phyloP scores from a whole-genome alignment of 2,888 invertebrate genomes.

The Adela reaumurella region DNA sequence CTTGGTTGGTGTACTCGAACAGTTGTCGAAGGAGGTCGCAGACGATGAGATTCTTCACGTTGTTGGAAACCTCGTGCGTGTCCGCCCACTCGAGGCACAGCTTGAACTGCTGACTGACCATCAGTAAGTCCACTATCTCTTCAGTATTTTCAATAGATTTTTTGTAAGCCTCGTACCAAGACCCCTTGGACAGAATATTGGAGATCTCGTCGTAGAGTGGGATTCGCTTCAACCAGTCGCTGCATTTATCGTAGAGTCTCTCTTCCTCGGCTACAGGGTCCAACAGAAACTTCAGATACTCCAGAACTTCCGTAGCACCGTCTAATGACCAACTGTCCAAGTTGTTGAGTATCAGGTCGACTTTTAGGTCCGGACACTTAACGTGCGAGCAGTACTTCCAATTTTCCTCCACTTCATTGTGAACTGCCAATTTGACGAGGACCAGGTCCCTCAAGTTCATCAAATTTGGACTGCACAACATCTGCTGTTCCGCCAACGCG shows the following conservation, averaged over 20 bases:
- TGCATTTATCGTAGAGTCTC: slow-evolving; percentile 40
- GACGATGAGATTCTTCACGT: slow-evolving; percentile 51
- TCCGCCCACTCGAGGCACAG: slow-evolving; percentile 69
- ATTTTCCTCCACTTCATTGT: slow-evolving; percentile 37
- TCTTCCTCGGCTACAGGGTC: slow-evolving; percentile 37
- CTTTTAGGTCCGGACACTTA: slow-evolving; percentile 44
- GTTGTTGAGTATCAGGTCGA: slow-evolving; percentile 51
- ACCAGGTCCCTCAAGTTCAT: slow-evolving; percentile 56
- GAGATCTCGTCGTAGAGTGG: slow-evolving; percentile 62
- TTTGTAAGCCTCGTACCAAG: slow-evolving; percentile 60
- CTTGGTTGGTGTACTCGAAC: slow-evolving; percentile 49
- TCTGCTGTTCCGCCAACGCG: slow-evolving; percentile 55
- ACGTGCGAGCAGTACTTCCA: slow-evolving; percentile 53
- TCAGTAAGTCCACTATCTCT: slow-evolving; percentile 47
- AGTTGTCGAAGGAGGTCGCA: slow-evolving; percentile 53
- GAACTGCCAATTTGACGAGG: slow-evolving; percentile 55
- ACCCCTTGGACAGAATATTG: slow-evolving; percentile 46
- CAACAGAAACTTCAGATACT: slow-evolving; percentile 42
- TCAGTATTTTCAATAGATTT: slow-evolving; percentile 52
- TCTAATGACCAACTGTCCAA: slow-evolving; percentile 54
- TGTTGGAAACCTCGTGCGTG: slow-evolving; percentile 55
- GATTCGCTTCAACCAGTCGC: slow-evolving; percentile 59
- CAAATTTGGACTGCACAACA: slow-evolving; percentile 48
- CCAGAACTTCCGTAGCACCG: slow-evolving; percentile 49
- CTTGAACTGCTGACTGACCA: slow-evolving; percentile 57